Evolutionary conservation across 1,140 invertebrate genomes (phyloP).

Genomic region (Hyposmocoma kahamanoa): DNA sequence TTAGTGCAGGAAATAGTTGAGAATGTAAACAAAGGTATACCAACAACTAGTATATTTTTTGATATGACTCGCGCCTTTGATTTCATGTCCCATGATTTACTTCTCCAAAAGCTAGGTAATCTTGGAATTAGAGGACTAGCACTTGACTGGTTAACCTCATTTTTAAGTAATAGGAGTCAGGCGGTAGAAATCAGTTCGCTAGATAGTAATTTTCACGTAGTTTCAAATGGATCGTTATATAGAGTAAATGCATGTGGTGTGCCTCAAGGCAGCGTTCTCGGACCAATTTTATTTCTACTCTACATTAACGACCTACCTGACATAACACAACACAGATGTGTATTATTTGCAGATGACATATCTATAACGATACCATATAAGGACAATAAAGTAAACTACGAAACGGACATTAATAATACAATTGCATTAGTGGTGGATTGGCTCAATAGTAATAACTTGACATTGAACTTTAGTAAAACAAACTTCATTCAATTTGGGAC

Average conservation of each 20-base stretch:
- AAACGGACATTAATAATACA: background rate
- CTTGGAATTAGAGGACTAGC: background rate
- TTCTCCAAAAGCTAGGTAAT: background rate
- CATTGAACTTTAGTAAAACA: background rate
- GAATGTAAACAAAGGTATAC: background rate
- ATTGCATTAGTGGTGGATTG: background rate
- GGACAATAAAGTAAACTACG: background rate
- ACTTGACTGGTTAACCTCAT: background rate
- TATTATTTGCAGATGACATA: background rate
- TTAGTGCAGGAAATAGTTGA: background rate
- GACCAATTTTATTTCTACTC: background rate
- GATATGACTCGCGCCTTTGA: background rate
- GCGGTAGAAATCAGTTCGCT: background rate
- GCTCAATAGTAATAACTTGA: background rate
- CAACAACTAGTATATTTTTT: background rate
- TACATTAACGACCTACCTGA: background rate
- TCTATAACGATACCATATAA: background rate
- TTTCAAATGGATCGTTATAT: background rate
- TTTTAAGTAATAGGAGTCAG: background rate
- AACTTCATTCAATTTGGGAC: conserved; percentile 3
- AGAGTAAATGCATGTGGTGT: background rate
- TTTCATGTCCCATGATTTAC: background rate
- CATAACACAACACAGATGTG: background rate
- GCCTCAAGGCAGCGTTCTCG: background rate
- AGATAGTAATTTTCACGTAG: background rate